Percentiles rank a stretch among this genome's conserved stretches.
Evolutionary conservation across 23 tunicate species (phyloP).

Genomic region (Styela clava): DNA sequence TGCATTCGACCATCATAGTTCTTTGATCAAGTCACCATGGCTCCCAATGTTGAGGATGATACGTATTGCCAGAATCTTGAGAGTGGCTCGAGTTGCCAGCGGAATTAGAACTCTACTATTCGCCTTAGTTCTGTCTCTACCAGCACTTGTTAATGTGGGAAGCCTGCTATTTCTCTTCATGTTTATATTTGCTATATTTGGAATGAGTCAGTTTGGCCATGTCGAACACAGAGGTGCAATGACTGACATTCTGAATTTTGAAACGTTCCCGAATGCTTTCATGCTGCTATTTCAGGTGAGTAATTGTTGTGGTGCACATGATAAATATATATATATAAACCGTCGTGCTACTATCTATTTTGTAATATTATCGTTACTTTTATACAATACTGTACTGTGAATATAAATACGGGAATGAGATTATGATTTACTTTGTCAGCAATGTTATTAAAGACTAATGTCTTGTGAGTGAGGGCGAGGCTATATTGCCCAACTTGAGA

Average conservation of each 20-base stretch:
- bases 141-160: conserved; percentile 81
- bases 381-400: too few relatives aligned
- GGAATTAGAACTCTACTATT: conserved; percentile 82
- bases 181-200: conserved; percentile 84
- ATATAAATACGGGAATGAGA: too few relatives aligned
- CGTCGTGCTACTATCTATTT: too few relatives aligned
- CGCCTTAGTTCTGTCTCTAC: conserved; percentile 81
- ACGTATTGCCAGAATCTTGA: conserved; percentile 59
- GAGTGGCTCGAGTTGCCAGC: conserved; percentile 77
- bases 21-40: conserved; percentile 64
- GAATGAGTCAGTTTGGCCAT: conserved; percentile 77
- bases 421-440: too few relatives aligned
- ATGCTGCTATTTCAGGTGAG: conserved; percentile 76
- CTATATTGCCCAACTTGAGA: too few relatives aligned
- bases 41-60: conserved; percentile 80
- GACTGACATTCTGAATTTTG: conserved; percentile 67
- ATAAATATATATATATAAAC: too few relatives aligned
- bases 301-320: not conserved
- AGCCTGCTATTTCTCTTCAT: conserved; percentile 62
- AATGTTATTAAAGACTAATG: too few relatives aligned
- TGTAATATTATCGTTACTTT: too few relatives aligned
- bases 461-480: too few relatives aligned
- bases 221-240: conserved; percentile 67
- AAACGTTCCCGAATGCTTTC: conserved; percentile 81
- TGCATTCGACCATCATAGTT: not conserved